These are phyloP conservation scores for Mizuhopecten yessoensis DNA, from an alignment of 1,140 invertebrate species.

Conservation along the genomic window DNA sequence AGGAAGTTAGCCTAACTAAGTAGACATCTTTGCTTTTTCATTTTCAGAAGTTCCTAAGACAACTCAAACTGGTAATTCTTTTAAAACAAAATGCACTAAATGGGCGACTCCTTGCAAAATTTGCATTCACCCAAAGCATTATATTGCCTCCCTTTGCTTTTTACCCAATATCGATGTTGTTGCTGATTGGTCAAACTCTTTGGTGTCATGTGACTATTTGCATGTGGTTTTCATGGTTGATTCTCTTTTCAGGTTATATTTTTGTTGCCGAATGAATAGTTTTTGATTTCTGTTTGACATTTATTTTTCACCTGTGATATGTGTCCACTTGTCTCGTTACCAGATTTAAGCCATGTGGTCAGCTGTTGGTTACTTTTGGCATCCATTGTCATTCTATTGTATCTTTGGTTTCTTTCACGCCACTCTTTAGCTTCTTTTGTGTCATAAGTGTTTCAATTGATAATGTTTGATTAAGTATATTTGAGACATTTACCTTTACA, in stretches of 20 bases:
- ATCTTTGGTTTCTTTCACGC: too few species aligned
- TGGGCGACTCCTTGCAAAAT: conserved; percentile 7
- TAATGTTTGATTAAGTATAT: too few species aligned
- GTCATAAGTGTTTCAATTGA: too few species aligned
- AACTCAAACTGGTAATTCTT: conserved; percentile 34
- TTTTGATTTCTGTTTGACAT: background rate
- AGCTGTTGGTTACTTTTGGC: too few species aligned
- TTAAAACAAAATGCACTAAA: background rate
- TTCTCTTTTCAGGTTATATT: background rate
- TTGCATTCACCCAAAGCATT: background rate
- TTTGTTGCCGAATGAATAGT: background rate
- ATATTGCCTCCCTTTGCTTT: conserved; percentile 3
- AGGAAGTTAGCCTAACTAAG: background rate
- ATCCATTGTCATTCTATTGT: too few species aligned
- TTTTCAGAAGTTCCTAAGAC: conserved; percentile 34
- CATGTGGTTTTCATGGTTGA: background rate
- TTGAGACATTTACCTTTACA: too few species aligned
- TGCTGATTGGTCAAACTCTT: background rate
- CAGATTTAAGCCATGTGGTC: background rate
- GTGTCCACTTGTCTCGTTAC: background rate
- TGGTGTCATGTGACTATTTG: background rate
- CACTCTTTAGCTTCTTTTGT: too few species aligned
- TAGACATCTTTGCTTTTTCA: background rate
- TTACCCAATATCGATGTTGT: conserved; percentile 1
- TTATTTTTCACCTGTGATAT: background rate